Base-by-base conservation (phyloP, 2,797 vertebrate species). In the Sebastes miniatus region DNA sequence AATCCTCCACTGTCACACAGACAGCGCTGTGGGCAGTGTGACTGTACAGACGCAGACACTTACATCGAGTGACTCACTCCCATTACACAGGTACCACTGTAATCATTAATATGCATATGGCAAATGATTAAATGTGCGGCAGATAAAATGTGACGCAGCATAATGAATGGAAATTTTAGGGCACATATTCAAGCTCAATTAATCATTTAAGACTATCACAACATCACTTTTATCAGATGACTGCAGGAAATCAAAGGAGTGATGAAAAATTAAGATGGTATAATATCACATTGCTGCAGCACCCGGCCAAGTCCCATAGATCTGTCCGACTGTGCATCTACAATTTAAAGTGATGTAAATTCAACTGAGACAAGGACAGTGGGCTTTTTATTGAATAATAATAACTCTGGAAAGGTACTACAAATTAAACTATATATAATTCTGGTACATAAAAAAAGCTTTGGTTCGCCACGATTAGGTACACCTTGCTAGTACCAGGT, bases 91-190 rank as follows among this genome's bases (percentile, higher is more conserved):
- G 96, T 97, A 96, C 95, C 90, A 80, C 95, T 95, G 95, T 95
- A 95, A 95, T 92, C 92, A 96, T 97, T 97, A 97, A 97, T 96
- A 97, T 96, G 96, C 96, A 97, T 96, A 96, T 90, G 94, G 92
- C 68, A 93, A 84, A 96, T 97, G 97, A 98, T 99, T 97, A 98
- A 98, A 96, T 95, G 92, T 79, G 76, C 87, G 79, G 80, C 82
- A 95, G 96, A 95, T 96, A 96, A 97, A 97, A 96, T 95, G 96
- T 97, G 97, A 95, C 97, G 94, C 90, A 70, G 29, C 89, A 87
- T 98, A 97, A 98, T 97, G 96, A 97, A 97, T 97, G 96, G 95
- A 95, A 94, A 93, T 94, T 93, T 90, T 87, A 93, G 90, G 92
- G 92, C 91, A 93, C 84, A 94, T 87, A 93, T 94, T 97, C 96